phyloP scores from a whole-genome alignment of 1,140 invertebrate genomes.

The Drosophila cardini region DNA sequence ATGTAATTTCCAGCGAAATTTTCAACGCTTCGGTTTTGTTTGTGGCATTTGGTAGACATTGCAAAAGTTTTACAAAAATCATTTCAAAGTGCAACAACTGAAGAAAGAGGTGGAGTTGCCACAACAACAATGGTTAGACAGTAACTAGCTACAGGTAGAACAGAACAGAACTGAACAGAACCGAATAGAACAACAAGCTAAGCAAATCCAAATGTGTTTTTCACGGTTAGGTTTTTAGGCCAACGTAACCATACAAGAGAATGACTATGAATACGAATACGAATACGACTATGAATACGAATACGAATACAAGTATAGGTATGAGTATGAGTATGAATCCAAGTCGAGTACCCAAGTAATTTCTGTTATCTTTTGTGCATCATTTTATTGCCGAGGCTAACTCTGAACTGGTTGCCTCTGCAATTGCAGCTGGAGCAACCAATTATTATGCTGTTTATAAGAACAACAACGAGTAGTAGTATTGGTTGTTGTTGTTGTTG shows the following conservation, averaged over 20 bases:
- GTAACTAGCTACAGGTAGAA: neutral
- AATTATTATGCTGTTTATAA: conserved; percentile 67
- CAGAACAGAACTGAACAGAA: conserved; percentile 32
- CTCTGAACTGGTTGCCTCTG: conserved; percentile 46
- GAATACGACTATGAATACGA: neutral
- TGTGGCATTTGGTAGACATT: conserved; percentile 35
- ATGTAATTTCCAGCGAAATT: conserved; percentile 77
- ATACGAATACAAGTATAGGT: conserved; percentile 17
- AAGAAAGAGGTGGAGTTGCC: conserved; percentile 64
- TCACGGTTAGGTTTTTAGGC: conserved; percentile 77
- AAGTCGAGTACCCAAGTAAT: conserved; percentile 50
- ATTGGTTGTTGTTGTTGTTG: neutral
- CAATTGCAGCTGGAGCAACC: conserved; percentile 46
- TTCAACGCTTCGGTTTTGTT: conserved; percentile 68
- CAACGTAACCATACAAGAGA: conserved; percentile 57
- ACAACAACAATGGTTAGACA: conserved; percentile 40
- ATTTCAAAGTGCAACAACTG: conserved; percentile 74
- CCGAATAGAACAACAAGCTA: conserved; percentile 43
- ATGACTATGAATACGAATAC: neutral
- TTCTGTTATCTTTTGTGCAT: conserved; percentile 78
- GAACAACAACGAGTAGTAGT: neutral
- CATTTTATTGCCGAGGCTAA: conserved; percentile 74
- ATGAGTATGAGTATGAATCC: conserved; percentile 3
- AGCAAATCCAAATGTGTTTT: conserved; percentile 71
- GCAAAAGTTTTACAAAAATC: conserved; percentile 66